These are phyloP conservation scores for Dicycla oo DNA, from an alignment of 2,888 invertebrate genomes.

Conservation along the genomic window DNA sequence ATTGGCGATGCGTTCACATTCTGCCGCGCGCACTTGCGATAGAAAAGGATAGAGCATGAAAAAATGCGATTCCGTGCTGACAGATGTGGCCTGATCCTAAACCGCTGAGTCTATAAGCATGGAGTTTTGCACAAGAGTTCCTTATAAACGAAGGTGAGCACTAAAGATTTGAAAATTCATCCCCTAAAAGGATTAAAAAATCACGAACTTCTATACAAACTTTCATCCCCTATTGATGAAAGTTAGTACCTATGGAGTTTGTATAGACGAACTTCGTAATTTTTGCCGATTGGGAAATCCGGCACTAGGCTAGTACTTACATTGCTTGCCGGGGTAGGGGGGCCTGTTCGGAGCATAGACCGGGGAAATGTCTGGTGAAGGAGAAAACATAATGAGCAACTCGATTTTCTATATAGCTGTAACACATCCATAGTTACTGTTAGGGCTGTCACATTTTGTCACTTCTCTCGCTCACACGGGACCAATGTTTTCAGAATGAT, in stretches of 20 bases:
- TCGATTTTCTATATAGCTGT: background rate
- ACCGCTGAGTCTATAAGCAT: background rate
- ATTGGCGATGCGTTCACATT: too few relatives aligned
- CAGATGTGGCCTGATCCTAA: too few relatives aligned
- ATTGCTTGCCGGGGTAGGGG: slow-evolving; percentile 19
- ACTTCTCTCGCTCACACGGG: too few relatives aligned
- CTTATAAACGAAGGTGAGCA: background rate
- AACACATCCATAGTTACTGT: background rate
- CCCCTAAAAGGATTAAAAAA: too few relatives aligned
- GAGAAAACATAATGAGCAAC: slow-evolving; percentile 2
- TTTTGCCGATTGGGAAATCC: background rate
- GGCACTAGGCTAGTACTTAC: slow-evolving; percentile 24
- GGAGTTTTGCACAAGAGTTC: background rate
- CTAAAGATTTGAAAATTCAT: background rate
- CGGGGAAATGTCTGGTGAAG: slow-evolving; percentile 13
- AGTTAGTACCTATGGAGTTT: background rate
- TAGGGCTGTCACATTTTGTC: too few relatives aligned
- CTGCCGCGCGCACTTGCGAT: too few relatives aligned
- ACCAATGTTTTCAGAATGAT: too few relatives aligned
- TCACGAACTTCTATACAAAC: too few relatives aligned
- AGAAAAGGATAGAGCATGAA: too few relatives aligned
- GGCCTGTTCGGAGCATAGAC: background rate
- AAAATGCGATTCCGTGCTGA: too few relatives aligned
- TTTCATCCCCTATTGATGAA: too few relatives aligned
- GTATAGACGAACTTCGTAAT: background rate